Percentiles rank a stretch among this genome's conserved stretches.
Evolutionary conservation across 2,113 vertebrate species (phyloP).

Genomic region (Atractosteus spatula): DNA sequence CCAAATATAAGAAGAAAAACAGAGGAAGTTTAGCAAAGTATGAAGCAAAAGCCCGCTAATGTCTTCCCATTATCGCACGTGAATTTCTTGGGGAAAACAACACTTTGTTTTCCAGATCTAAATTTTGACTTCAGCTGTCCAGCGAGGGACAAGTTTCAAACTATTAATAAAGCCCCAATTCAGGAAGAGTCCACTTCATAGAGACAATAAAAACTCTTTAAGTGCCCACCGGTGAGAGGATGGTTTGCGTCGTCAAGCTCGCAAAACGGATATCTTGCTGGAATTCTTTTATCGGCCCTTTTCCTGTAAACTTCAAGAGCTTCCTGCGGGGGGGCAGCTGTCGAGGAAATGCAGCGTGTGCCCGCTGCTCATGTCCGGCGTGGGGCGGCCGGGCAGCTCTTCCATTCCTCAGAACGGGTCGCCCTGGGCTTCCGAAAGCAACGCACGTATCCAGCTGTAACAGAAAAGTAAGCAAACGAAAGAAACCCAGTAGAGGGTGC

Average conservation of each 20-base stretch:
- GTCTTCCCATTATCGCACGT: no score
- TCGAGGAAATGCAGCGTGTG: slow-evolving; percentile 32
- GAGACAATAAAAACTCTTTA: slow-evolving; percentile 33
- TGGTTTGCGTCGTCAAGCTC: slow-evolving; percentile 39
- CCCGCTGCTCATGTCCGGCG: slow-evolving; percentile 32
- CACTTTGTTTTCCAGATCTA: slow-evolving; percentile 43
- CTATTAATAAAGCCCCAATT: slow-evolving; percentile 44
- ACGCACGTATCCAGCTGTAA: no score
- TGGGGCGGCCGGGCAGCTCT: slow-evolving; percentile 28
- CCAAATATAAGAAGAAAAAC: no score
- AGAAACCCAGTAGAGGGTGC: no score
- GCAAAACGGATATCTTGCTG: slow-evolving; percentile 35
- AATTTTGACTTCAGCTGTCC: slow-evolving; percentile 19
- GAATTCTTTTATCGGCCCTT: slow-evolving; percentile 54
- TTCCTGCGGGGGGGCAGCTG: slow-evolving; percentile 57
- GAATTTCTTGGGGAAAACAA: background rate
- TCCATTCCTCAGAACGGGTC: no score
- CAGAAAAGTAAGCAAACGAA: no score
- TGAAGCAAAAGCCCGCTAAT: no score
- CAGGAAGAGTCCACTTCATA: background rate
- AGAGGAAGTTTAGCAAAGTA: no score
- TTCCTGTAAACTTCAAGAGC: slow-evolving; percentile 73
- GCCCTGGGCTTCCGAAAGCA: no score
- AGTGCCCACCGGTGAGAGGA: slow-evolving; percentile 9
- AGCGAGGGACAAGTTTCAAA: slow-evolving; percentile 50